Evolutionary conservation across 2,888 invertebrate species (phyloP), one percentile per base, ranked within the genome.

Genomic region (Caenorhabditis doughertyi): DNA sequence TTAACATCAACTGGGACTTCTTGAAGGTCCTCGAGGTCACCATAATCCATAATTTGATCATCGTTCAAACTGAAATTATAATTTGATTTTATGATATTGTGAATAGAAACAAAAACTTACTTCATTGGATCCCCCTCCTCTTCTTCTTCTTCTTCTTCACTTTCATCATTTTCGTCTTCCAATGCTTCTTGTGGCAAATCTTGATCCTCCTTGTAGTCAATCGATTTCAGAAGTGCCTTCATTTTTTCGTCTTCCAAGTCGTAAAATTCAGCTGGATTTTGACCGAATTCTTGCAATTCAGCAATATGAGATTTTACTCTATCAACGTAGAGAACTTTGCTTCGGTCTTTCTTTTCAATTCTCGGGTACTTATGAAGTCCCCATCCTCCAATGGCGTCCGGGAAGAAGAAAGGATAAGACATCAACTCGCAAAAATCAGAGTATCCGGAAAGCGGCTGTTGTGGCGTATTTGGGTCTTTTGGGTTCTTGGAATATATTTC

Each of bases 51-150:
- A 32, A 64, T 64, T 16, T 49, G 13, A 7, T 64, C 47, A 7
- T 62, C 29, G 47, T 27, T 11, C 16, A 44, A 18, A 9, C 62
- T 62, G 47, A 47, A 62, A 42, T 11, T 42, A 42, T 42, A 42
- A 42, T 47, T 58, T 18, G 39, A 13, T 9, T 35, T 23, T 56
- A 18, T 13, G n/a, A n/a, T n/a, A n/a, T n/a, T n/a, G n/a, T n/a
- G n/a, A n/a, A n/a, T n/a, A n/a, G n/a, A n/a, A n/a, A n/a, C n/a
- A 32, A 32, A 56, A 16, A 58, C 58, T 58, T 16, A 58, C 58
- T 18, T 39, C 18, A 32, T 8, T n/a, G 56, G 56, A 35, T 58
- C 58, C 3, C 8, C 13, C 9, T 56, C 56, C n/a, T 56, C 32
- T 29, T 56, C 56, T n/a, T 16, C 29, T 18, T 56, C 56, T 3